Evolutionary conservation across 2,888 invertebrate species (phyloP).

Genomic region (Ypsolopha sequella): DNA sequence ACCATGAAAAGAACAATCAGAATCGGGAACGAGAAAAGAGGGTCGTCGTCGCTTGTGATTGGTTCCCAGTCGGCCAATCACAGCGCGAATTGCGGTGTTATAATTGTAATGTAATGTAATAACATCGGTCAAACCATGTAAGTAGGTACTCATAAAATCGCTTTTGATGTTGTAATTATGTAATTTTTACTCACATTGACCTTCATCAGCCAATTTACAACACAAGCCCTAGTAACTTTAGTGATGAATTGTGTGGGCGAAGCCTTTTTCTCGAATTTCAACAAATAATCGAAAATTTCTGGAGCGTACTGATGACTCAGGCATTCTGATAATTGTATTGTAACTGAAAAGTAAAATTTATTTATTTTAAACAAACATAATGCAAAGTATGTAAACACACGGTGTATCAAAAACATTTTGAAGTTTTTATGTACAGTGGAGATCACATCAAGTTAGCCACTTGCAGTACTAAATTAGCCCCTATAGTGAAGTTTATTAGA

Average conservation of each 20-base stretch:
- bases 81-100: too few relatives aligned
- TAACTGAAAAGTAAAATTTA: slow-evolving; percentile 21
- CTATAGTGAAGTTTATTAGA: too few relatives aligned
- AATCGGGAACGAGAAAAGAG: too few relatives aligned
- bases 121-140: too few relatives aligned
- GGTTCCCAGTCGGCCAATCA: too few relatives aligned
- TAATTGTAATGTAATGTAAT: too few relatives aligned
- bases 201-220: slow-evolving; percentile 56
- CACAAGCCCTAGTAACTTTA: slow-evolving; percentile 35
- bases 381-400: background rate
- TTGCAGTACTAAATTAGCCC: too few relatives aligned
- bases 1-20: too few relatives aligned
- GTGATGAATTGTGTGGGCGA: slow-evolving; percentile 18
- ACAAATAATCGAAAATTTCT: slow-evolving; percentile 32
- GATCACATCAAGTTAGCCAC: too few relatives aligned
- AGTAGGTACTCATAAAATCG: slow-evolving; percentile 1
- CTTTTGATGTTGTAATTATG: too few relatives aligned
- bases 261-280: slow-evolving; percentile 24
- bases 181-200: slow-evolving; percentile 41
- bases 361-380: background rate
- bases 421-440: too few relatives aligned
- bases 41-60: too few relatives aligned
- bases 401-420: slow-evolving; percentile 13
- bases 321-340: slow-evolving; percentile 22
- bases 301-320: slow-evolving; percentile 27